These are phyloP conservation scores for Characodon lateralis DNA, from an alignment of 2,797 vertebrate species.

Conservation along the genomic window DNA sequence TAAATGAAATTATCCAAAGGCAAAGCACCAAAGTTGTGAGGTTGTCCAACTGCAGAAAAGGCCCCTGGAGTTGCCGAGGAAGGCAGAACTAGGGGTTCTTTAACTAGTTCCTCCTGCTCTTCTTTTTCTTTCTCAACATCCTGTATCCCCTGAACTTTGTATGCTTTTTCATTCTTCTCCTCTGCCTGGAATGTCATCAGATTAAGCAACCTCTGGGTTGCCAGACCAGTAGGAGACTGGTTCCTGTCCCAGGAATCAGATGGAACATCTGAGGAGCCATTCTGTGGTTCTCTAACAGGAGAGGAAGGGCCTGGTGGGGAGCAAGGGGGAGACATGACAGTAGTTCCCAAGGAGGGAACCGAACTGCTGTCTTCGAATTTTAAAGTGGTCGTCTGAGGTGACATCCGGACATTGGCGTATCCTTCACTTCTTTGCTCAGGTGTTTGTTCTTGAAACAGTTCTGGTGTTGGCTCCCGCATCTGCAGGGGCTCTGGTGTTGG, in stretches of 20 bases:
- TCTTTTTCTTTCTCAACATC: constrained; percentile 32
- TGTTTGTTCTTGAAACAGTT: constrained; percentile 16
- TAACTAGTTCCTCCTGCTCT: constrained; percentile 38
- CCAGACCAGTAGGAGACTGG: constrained; percentile 19
- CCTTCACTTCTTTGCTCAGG: constrained; percentile 33
- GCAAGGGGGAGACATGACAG: constrained; percentile 81
- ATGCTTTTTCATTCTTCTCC: constrained; percentile 40
- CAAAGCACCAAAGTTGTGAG: constrained; percentile 46
- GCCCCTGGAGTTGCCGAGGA: constrained; percentile 39
- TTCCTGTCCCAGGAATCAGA: constrained; percentile 58
- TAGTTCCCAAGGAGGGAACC: constrained; percentile 74
- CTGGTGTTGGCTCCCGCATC: neutral
- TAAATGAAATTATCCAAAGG: constrained; percentile 51
- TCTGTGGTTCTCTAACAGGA: constrained; percentile 58
- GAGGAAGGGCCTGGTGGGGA: constrained; percentile 69
- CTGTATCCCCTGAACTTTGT: constrained; percentile 18
- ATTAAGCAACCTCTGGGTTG: constrained; percentile 40
- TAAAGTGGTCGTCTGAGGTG: constrained; percentile 61
- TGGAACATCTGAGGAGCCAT: constrained; percentile 49
- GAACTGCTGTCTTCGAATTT: constrained; percentile 53
- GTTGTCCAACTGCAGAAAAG: constrained; percentile 39
- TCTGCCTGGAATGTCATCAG: constrained; percentile 47
- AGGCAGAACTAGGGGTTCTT: constrained; percentile 60
- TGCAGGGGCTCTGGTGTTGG: neutral
- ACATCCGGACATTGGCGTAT: constrained; percentile 28